Percentiles rank a stretch among this genome's conserved stretches.
phyloP scores from a whole-genome alignment of 2,888 invertebrate genomes.

The Thecophora atra region DNA sequence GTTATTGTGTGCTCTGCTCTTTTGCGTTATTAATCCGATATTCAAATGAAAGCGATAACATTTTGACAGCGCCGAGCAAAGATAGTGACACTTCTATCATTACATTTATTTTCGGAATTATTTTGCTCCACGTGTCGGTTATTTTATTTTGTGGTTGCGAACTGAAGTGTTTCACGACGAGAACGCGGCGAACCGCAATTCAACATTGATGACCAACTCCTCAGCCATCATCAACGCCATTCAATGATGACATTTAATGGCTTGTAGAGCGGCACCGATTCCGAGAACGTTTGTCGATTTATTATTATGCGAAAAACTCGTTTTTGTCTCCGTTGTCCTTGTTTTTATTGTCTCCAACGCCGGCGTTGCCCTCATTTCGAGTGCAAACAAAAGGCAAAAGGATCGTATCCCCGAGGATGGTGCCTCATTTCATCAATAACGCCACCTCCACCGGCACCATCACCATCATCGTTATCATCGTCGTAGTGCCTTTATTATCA shows the following conservation, averaged over 20 bases:
- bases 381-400: constrained; percentile 44
- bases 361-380: constrained; percentile 13
- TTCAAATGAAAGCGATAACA: too few species aligned
- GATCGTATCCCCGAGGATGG: constrained; percentile 46
- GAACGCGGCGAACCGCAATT: background rate
- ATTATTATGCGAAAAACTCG: constrained; percentile 60
- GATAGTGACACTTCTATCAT: constrained; percentile 20
- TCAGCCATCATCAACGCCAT: constrained; percentile 15
- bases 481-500: background rate
- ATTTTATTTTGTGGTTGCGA: background rate
- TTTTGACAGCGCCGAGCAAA: too few species aligned
- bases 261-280: constrained; percentile 48
- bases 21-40: too few species aligned
- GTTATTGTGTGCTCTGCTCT: too few species aligned
- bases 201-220: background rate
- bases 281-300: constrained; percentile 60
- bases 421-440: constrained; percentile 15
- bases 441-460: background rate
- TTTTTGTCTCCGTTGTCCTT: background rate
- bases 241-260: too few species aligned
- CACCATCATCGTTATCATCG: background rate
- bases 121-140: background rate
- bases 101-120: background rate
- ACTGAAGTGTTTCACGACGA: background rate
- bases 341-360: background rate